Conservation (phyloP, 2,113 vertebrate genomes). For the Haliaeetus leucogaster region DNA sequence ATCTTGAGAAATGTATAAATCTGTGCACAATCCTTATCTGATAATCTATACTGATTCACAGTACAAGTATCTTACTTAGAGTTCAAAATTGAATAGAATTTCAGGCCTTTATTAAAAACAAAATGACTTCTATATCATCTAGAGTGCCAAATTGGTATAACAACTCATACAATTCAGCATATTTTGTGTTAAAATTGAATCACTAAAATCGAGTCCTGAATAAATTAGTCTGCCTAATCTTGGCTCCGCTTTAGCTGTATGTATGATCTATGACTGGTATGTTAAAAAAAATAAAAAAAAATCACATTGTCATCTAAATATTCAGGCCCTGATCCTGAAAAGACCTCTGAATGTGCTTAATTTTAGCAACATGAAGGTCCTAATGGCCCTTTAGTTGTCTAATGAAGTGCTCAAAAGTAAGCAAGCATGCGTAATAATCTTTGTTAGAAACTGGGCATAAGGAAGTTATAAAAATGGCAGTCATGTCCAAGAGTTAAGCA, state of each 20-base stretch:
- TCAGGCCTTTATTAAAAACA: neutral
- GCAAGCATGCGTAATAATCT: neutral
- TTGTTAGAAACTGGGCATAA: neutral
- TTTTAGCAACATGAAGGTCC: neutral
- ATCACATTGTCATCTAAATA: neutral
- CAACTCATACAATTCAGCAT: neutral
- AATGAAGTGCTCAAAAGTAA: conserved; percentile 12
- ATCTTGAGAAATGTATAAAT: neutral
- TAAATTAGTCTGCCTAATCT: neutral
- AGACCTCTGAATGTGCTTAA: neutral
- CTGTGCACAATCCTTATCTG: neutral
- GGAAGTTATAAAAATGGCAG: conserved; percentile 2
- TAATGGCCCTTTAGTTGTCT: neutral
- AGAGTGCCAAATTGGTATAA: neutral
- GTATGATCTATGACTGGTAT: neutral
- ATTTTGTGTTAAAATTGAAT: neutral
- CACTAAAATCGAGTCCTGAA: neutral
- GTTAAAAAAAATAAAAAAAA: neutral
- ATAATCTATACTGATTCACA: neutral
- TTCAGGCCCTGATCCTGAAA: neutral
- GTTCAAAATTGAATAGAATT: neutral
- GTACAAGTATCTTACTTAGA: neutral
- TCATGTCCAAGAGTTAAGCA: neutral
- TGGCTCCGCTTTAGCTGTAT: neutral
- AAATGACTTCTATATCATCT: neutral